A percentile compares a stretch with the other conserved stretches of the same genome.
Conservation (phyloP, 1,140 invertebrate species). For the Lepidotrigona ventralis region DNA sequence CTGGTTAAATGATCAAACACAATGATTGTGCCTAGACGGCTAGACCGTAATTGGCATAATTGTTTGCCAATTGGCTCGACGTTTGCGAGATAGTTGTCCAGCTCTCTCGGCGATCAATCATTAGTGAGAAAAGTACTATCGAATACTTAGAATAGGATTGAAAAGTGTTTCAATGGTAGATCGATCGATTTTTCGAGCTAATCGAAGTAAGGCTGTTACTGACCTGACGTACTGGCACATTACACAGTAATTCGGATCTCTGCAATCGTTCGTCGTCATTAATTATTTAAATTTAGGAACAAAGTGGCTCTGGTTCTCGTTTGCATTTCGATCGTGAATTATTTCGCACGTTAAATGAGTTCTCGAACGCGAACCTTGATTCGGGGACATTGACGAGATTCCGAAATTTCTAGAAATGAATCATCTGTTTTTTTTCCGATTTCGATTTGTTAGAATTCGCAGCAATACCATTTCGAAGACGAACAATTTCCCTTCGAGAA, state of each 20-base stretch:
- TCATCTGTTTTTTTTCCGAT: too few relatives aligned
- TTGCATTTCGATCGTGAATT: background rate
- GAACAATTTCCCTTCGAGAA: too few relatives aligned
- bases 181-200: too few relatives aligned
- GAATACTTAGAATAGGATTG: too few relatives aligned
- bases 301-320: background rate
- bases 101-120: background rate
- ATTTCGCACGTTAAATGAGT: conserved; percentile 5
- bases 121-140: background rate
- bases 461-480: too few relatives aligned
- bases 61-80: conserved; percentile 5
- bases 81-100: background rate
- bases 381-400: background rate
- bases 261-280: background rate
- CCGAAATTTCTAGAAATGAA: background rate
- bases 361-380: background rate
- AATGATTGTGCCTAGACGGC: conserved; percentile 18
- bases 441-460: too few relatives aligned
- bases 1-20: conserved; percentile 39
- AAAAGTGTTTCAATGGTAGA: too few relatives aligned
- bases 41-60: conserved; percentile 24
- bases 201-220: too few relatives aligned
- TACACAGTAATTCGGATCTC: conserved; percentile 11
- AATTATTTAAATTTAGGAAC: conserved; percentile 5
- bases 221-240: background rate